Evolutionary conservation across 2,888 invertebrate species (phyloP), one percentile per base, ranked within the genome.

Genomic region (Lissonota sp.): DNA sequence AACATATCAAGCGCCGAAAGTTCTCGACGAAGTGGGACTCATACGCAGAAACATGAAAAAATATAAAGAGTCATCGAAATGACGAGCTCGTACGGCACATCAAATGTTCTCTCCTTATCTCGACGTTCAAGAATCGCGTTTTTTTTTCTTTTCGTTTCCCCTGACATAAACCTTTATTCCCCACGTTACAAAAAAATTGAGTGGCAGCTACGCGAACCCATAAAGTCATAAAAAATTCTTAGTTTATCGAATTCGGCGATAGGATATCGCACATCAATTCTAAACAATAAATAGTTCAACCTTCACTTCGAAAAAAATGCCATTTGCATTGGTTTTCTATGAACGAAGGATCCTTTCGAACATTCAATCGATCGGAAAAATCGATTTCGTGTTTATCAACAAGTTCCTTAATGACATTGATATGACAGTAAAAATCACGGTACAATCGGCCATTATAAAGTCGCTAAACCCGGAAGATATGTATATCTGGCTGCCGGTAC

Each of bases 391-490:
- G 26, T 3, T 26, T 26, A 26, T 26, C 26, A 26, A 26, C 26
- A 26, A 2, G 26, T 26, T 26, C 26, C 26, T 26, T 26, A 3
- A 26, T 26, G 49, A 51, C 10, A n/a, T 39, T 0, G 14, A 60
- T 44, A 37, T 14, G 14, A 39, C 8, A 39, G 16, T 1, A 14
- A 53, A 14, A 39, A n/a, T 58, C 12, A 5, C 1, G 16, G 37
- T 39, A 37, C 53, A 26, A 73, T 62, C 10, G 44, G n/a, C 26
- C 26, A 14, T 10, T 44, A 73, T 73, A 46, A 72, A 64, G 64
- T 64, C 58, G 51, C 51, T 51, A 78, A 64, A 78, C 64, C 71
- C 77, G 71, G 71, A 77, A 71, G 71, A 77, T 46, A 42, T 26
- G 26, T 26, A 26, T 26, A 26, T 26, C 26, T 72, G 42, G 44